A percentile compares a stretch with the other conserved stretches of the same genome.
Evolutionary conservation across 2,113 vertebrate genomes (phyloP).

Genomic region (Drymodes brunneopygia): DNA sequence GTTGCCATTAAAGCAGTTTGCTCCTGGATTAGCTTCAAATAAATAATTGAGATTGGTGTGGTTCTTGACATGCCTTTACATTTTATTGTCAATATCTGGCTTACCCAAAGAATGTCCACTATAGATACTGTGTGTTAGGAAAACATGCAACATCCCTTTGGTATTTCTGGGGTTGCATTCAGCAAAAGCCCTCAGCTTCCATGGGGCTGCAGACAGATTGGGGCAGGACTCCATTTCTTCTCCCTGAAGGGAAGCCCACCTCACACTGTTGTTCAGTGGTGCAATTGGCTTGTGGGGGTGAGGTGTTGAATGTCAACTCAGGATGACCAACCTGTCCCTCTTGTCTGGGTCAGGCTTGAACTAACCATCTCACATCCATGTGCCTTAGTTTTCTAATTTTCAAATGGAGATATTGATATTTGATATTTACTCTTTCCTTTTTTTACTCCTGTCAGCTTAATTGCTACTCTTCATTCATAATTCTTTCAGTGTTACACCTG

Average conservation of each 20-base stretch:
- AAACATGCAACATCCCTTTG: not conserved
- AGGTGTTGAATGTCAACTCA: not conserved
- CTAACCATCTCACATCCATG: not conserved
- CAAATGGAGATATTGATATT: not conserved
- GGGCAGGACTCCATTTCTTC: not conserved
- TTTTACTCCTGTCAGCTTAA: not conserved
- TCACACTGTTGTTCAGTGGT: not conserved
- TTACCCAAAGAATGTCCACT: not conserved
- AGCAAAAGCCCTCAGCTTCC: not conserved
- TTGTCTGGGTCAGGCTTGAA: not conserved
- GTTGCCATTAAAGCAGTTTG: not conserved
- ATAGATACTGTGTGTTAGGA: not conserved
- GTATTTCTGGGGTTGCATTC: not conserved
- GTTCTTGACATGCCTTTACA: not conserved
- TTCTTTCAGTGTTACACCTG: not conserved
- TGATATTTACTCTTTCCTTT: not conserved
- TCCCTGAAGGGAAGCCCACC: not conserved
- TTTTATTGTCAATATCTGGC: not conserved
- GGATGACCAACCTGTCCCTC: rapidly evolving
- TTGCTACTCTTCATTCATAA: not conserved
- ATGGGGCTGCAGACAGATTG: not conserved
- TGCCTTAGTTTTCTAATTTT: not conserved
- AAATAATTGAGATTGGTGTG: not conserved
- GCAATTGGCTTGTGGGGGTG: not conserved
- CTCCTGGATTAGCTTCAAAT: not conserved